These are phyloP conservation scores for Amphiprion clarkii DNA, from an alignment of 2,797 vertebrate species.

Conservation along the genomic window DNA sequence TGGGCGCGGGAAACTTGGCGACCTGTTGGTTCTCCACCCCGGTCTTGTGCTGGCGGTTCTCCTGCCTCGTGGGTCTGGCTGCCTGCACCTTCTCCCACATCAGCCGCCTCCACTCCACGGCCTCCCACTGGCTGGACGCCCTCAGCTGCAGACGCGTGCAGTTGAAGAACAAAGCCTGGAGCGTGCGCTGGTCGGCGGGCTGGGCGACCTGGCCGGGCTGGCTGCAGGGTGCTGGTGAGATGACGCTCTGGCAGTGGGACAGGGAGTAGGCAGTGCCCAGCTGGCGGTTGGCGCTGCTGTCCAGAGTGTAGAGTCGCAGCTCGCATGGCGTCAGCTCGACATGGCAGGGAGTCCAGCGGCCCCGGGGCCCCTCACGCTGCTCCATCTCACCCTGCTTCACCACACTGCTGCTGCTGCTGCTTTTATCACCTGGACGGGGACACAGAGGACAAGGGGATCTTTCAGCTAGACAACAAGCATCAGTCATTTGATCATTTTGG, in stretches of 20 bases:
- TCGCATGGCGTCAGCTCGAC: constrained; percentile 93
- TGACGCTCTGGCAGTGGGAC: constrained; percentile 92
- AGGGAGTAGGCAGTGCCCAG: constrained; percentile 90
- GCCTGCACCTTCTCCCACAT: constrained; percentile 91
- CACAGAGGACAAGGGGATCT: neutral
- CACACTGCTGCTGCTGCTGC: constrained; percentile 87
- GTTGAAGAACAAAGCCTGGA: constrained; percentile 92
- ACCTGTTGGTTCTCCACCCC: constrained; percentile 70
- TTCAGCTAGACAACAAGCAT: neutral
- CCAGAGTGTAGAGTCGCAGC: constrained; percentile 91
- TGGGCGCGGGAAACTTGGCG: constrained; percentile 48
- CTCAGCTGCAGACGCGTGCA: constrained; percentile 92
- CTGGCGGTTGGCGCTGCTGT: constrained; percentile 93
- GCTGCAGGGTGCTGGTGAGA: constrained; percentile 78
- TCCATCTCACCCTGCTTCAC: constrained; percentile 95
- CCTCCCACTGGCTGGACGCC: constrained; percentile 92
- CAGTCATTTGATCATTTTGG: neutral
- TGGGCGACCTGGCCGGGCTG: constrained; percentile 64
- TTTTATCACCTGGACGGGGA: constrained; percentile 84
- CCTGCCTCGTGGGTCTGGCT: constrained; percentile 77
- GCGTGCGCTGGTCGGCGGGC: constrained; percentile 87
- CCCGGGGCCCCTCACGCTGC: constrained; percentile 89
- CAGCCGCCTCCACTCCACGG: constrained; percentile 92
- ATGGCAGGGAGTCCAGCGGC: constrained; percentile 92
- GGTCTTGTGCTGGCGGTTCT: constrained; percentile 70